Percentiles rank a stretch among this genome's conserved stretches.
Conservation (phyloP, 2,113 vertebrate genomes). For the Aplodontia rufa region DNA sequence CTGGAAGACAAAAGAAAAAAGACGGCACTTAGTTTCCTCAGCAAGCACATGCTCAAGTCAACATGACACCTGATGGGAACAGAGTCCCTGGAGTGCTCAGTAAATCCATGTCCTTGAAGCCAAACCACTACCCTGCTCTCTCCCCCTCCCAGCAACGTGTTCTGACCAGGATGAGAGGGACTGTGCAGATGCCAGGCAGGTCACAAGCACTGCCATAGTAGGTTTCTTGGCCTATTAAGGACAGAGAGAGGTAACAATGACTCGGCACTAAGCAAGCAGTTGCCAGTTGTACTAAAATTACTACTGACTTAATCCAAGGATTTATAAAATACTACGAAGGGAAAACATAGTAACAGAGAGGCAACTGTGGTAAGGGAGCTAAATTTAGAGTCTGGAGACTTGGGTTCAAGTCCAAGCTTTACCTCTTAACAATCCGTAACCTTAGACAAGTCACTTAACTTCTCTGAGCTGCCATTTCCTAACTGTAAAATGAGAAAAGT, state of each 20-base stretch:
- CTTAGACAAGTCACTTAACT: constrained; percentile 53
- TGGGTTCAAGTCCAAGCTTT: constrained; percentile 56
- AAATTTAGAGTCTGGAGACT: constrained; percentile 65
- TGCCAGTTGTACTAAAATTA: constrained; percentile 80
- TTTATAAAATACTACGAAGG: constrained; percentile 76
- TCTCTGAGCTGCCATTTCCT: constrained; percentile 49
- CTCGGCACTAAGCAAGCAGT: constrained; percentile 72
- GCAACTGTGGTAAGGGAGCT: constrained; percentile 58
- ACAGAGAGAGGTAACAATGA: constrained; percentile 76
- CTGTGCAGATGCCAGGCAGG: not conserved
- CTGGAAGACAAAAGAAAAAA: constrained; percentile 79
- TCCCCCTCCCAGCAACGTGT: not conserved
- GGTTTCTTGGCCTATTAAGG: constrained; percentile 79
- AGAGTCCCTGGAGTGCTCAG: not conserved
- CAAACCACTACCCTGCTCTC: not conserved
- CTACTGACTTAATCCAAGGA: constrained; percentile 74
- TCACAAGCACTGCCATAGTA: constrained; percentile 54
- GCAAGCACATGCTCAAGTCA: constrained; percentile 1
- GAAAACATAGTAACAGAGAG: constrained; percentile 69
- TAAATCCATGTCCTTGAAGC: constrained; percentile 54
- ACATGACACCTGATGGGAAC: constrained; percentile 3
- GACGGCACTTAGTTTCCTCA: constrained; percentile 34
- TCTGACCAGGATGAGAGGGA: constrained; percentile 50
- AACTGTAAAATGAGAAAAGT: not conserved
- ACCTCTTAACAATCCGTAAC: constrained; percentile 47